phyloP scores from a whole-genome alignment of 1,140 invertebrate genomes.

The Drosophila arawakana region DNA sequence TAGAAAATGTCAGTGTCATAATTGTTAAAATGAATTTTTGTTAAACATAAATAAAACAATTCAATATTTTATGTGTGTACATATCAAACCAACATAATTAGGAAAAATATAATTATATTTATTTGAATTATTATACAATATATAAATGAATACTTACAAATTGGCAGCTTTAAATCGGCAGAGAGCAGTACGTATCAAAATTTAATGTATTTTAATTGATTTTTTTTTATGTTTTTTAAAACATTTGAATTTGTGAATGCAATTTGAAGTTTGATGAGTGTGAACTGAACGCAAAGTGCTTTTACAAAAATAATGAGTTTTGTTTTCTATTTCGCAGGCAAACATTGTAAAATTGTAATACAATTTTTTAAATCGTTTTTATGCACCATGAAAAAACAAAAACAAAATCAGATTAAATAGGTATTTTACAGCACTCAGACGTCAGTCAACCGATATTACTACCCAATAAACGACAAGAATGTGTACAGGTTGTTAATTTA shows the following conservation, averaged over 20 bases:
- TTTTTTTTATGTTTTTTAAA: conserved; percentile 45
- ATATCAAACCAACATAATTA: conserved; percentile 52
- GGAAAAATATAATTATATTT: conserved; percentile 36
- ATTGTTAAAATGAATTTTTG: conserved; percentile 66
- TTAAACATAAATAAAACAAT: conserved; percentile 65
- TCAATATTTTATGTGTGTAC: conserved; percentile 61
- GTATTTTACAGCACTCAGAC: conserved; percentile 69
- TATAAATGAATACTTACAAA: conserved; percentile 25
- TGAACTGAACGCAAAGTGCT: background rate
- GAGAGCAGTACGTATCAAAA: conserved; percentile 64
- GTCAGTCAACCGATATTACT: conserved; percentile 31
- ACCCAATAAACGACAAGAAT: conserved; percentile 39
- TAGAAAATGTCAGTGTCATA: conserved; percentile 58
- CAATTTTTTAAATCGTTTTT: conserved; percentile 65
- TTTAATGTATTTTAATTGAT: conserved; percentile 49
- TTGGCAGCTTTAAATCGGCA: conserved; percentile 72
- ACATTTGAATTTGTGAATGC: conserved; percentile 25
- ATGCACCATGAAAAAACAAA: conserved; percentile 52
- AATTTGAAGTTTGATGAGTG: conserved; percentile 18
- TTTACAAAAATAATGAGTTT: conserved; percentile 51
- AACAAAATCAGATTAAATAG: conserved; percentile 45
- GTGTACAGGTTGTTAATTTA: conserved; percentile 66
- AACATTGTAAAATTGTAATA: conserved; percentile 68
- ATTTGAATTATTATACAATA: conserved; percentile 2
- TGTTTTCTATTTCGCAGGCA: conserved; percentile 70